Base-by-base conservation (phyloP, 2,113 vertebrate species). In the Gadus chalcogrammus region DNA sequence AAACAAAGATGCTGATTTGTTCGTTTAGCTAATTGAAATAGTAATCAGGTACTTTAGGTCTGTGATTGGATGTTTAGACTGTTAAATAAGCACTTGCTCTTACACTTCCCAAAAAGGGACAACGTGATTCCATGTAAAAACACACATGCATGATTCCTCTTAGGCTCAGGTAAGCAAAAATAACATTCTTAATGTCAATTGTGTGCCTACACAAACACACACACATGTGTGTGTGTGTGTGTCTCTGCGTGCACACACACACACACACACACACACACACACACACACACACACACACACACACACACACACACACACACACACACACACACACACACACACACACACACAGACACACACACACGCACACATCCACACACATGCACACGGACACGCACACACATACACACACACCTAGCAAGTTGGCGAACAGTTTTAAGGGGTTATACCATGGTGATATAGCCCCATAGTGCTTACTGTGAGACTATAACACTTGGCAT, bases 391-490 rank as follows among this genome's bases (percentile, higher is more conserved):
- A 60, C 58, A 60, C 17, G 6, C 58, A 60, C 58, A 60, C 18
- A 61, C 59, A 61, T 18, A 61, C 59, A 61, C n/a, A 61, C 22
- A 7, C 20, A 61, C 9, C 56, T n/a, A 16, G 5, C 56, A 11
- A 22, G 61, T 27, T 62, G 3, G 20, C 4, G 9, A 27, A 22
- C 22, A 24, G 61, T 13, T 27, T 11, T 62, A 27, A 15, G 61
- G 61, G 61, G 24, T 18, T 15, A 15, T 27, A 22, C 20, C 24
- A 3, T 68, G 22, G 79, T 15, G 58, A 80, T 65, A 69, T 63
- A 61, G 77, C 81, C 78, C 75, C 79, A 70, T 75, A 85, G 79
- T 76, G 79, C 35, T 22, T 81, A 78, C 79, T 77, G 70, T 73
- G 67, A 71, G 78, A 70, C 70, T 55, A 77, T 84, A 80, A 85